Evolutionary conservation across 2,113 vertebrate genomes (phyloP).

Genomic region (Urocynchramus pylzowi): DNA sequence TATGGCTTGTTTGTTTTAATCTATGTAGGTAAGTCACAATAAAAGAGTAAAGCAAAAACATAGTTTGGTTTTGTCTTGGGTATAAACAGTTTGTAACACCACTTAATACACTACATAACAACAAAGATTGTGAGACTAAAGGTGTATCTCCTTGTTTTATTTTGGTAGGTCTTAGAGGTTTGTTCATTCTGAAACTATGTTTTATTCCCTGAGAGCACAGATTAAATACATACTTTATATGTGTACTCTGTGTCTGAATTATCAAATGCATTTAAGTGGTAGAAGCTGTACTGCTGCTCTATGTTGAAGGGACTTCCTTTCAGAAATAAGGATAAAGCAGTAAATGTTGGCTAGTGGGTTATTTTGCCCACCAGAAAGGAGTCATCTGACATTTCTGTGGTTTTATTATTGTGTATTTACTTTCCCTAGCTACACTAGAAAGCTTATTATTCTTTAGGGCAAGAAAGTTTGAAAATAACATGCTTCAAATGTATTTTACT

Average conservation of each 20-base stretch:
- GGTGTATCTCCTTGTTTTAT: neutral
- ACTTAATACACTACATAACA: neutral
- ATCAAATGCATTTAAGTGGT: neutral
- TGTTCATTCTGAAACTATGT: neutral
- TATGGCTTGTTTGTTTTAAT: neutral
- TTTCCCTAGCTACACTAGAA: neutral
- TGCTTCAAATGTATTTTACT: conserved; percentile 14
- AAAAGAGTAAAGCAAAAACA: neutral
- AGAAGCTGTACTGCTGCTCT: neutral
- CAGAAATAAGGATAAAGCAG: neutral
- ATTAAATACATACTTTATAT: neutral
- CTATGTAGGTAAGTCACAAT: neutral
- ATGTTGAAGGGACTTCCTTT: neutral
- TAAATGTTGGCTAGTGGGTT: neutral
- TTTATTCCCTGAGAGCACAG: neutral
- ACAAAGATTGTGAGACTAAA: neutral
- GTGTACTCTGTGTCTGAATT: neutral
- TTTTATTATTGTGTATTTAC: neutral
- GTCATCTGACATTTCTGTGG: neutral
- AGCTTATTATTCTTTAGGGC: neutral
- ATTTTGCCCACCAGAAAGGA: neutral
- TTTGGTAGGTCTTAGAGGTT: neutral
- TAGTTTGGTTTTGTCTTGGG: neutral
- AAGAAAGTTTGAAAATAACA: conserved; percentile 7
- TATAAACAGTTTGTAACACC: neutral